phyloP scores from a whole-genome alignment of 1,140 invertebrate species.

The Campoletis sonorensis region DNA sequence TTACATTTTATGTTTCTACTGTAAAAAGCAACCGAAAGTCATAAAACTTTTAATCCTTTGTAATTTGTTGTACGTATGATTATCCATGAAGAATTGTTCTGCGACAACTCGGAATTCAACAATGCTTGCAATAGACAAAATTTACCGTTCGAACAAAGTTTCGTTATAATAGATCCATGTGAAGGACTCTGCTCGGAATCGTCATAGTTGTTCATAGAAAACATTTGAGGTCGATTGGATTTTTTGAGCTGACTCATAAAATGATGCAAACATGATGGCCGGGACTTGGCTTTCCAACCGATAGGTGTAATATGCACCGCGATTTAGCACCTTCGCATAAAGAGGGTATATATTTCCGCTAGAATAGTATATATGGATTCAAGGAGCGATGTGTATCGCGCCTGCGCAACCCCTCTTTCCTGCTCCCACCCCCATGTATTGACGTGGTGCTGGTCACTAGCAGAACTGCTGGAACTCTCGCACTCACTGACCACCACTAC shows the following conservation, averaged over 20 bases:
- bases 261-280: background rate
- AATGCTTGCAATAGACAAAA: background rate
- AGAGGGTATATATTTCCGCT: conserved; percentile 6
- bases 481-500: conserved; percentile 68
- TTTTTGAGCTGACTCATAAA: background rate
- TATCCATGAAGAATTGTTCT: no score
- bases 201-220: background rate
- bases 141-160: background rate
- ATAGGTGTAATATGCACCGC: conserved; percentile 1
- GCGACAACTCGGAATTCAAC: no score
- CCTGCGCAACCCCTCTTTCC: conserved; percentile 71
- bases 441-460: conserved; percentile 72
- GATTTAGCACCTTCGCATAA: conserved; percentile 12
- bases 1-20: background rate
- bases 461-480: conserved; percentile 58
- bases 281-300: background rate
- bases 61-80: no score
- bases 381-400: conserved; percentile 63
- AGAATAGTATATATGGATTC: conserved; percentile 39
- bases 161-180: background rate
- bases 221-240: background rate
- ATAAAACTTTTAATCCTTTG: no score
- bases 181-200: background rate
- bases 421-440: conserved; percentile 69
- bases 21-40: no score